A percentile compares a stretch with the other conserved stretches of the same genome.
phyloP scores from a whole-genome alignment of 2,113 vertebrate species.

The Menura novaehollandiae region DNA sequence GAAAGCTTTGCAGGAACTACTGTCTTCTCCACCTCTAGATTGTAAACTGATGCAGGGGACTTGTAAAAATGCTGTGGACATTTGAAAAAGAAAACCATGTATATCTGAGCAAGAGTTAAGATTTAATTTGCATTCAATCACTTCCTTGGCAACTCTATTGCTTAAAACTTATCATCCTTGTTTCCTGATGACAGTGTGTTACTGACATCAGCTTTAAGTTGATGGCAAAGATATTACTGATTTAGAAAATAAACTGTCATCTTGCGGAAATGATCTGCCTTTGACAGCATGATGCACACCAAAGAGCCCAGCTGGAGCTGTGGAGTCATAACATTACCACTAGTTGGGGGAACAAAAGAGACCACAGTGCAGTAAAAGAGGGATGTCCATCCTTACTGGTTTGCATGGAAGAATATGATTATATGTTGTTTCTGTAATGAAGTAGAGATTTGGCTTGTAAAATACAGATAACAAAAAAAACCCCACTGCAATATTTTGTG shows the following conservation, averaged over 20 bases:
- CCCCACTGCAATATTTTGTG: not conserved
- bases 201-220: slow-evolving; percentile 25
- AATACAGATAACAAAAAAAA: not conserved
- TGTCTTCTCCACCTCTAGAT: not conserved
- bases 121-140: not conserved
- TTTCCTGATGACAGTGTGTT: slow-evolving; percentile 29
- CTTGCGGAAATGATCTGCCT: not conserved
- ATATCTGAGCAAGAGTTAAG: not conserved
- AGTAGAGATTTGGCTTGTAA: not conserved
- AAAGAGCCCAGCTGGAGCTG: not conserved
- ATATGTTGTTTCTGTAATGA: not conserved
- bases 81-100: not conserved
- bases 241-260: slow-evolving; percentile 16
- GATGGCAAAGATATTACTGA: not conserved
- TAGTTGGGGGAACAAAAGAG: not conserved
- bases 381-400: fast-evolving
- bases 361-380: not conserved
- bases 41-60: not conserved
- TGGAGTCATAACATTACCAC: not conserved
- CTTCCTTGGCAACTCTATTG: not conserved
- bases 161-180: not conserved
- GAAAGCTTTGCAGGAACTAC: not conserved
- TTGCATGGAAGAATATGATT: not conserved
- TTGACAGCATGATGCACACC: not conserved
- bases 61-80: not conserved